Base-by-base conservation (phyloP, 2,888 invertebrate genomes). In the Glyphotaelius pellucidus region DNA sequence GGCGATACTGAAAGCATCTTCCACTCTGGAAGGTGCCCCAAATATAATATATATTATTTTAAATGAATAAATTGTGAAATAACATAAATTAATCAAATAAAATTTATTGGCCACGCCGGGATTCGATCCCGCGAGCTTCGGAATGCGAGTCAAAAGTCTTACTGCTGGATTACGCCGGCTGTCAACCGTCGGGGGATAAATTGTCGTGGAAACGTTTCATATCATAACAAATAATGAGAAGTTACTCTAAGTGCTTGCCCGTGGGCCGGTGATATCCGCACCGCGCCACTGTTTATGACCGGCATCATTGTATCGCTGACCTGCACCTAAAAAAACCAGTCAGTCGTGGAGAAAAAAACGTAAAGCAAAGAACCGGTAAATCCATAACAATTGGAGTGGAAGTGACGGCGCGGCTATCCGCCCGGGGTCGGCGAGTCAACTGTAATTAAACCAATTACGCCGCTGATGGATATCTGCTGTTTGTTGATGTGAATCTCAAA, bases 381-480 rank as follows among this genome's bases (percentile, higher is more conserved):
- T 32, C 9, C 35, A 25, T 25, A 32, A 25, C 35, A 83, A 83
- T 35, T 19, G 32, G 35, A 83, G 83, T 83, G 83, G 83, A 83
- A 83, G 83, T 83, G 83, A 83, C 12, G 25, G 67, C 25, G 52
- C 67, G 25, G 67, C 9, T 25, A 67, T n/a, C 1, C 11, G 35
- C 83, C 83, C 32, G 83, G 31, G 35, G 83, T 83, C 32, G 83
- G 35, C 25, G 83, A 83, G 83, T 38, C 83, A 15, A 32, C 83
- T 25, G 35, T 83, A 35, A 83, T 83, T 83, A 83, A 83, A 25
- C 83, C 83, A 32, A 35, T 32, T 83, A 83, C 35, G 5, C 15
- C 19, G 35, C 25, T 83, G 83, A 83, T 83, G 7, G 35, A 32
- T 35, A 35, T 2, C 15, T 5, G 35, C 14, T 52, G 15, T 52